A percentile compares a stretch with the other conserved stretches of the same genome.
Conservation (phyloP, 1,140 invertebrate species). For the Cotesia vestalis region DNA sequence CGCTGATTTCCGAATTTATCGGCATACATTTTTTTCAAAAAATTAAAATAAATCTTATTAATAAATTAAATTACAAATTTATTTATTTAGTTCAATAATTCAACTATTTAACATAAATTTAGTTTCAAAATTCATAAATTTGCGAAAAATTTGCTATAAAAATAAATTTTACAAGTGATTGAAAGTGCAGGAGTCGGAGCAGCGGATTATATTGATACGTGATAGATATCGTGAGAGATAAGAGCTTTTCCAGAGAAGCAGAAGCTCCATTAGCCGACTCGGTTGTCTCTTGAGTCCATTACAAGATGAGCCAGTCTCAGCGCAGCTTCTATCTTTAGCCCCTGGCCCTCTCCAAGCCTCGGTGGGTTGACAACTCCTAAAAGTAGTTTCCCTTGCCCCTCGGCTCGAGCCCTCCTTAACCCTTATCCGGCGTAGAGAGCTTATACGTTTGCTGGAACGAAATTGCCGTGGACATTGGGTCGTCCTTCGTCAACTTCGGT, state of each 20-base stretch:
- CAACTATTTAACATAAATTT: too few species aligned
- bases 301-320: constrained; percentile 61
- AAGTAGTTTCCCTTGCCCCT: constrained; percentile 41
- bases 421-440: background rate
- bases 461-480: constrained; percentile 16
- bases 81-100: too few species aligned
- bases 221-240: constrained; percentile 45
- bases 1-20: too few species aligned
- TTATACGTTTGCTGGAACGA: background rate
- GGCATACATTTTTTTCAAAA: too few species aligned
- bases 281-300: constrained; percentile 67
- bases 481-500: constrained; percentile 4
- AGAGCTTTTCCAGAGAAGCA: constrained; percentile 63
- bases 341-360: constrained; percentile 45
- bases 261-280: constrained; percentile 65
- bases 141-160: too few species aligned
- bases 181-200: too few species aligned
- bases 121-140: too few species aligned
- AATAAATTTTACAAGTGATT: too few species aligned
- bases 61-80: too few species aligned
- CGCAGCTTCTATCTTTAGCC: background rate
- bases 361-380: constrained; percentile 30
- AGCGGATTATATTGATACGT: background rate
- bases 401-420: constrained; percentile 14
- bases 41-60: too few species aligned